Evolutionary conservation across 2,113 vertebrate genomes (phyloP).

Genomic region (Microtus montanus): DNA sequence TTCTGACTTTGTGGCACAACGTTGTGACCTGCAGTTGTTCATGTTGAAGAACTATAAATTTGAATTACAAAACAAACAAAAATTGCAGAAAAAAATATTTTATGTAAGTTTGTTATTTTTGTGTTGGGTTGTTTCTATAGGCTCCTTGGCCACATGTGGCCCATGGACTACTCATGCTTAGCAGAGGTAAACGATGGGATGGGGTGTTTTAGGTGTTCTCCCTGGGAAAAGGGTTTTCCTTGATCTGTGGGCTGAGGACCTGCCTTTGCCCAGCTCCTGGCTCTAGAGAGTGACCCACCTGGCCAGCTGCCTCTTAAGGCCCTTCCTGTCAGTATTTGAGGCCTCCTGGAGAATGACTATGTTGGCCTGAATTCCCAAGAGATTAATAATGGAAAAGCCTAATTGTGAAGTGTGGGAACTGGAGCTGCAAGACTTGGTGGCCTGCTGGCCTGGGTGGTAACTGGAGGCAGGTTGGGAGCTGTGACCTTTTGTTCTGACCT

Average conservation of each 20-base stretch:
- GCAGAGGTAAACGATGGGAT: background rate
- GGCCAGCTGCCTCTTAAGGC: background rate
- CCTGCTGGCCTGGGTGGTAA: constrained; percentile 45
- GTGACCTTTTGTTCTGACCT: background rate
- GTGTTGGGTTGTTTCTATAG: background rate
- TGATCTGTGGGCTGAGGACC: background rate
- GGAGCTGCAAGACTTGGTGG: constrained; percentile 40
- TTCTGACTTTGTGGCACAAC: background rate
- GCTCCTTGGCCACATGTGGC: too few relatives aligned
- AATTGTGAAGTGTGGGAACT: constrained; percentile 61
- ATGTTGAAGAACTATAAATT: background rate
- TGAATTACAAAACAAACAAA: background rate
- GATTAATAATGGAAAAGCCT: constrained; percentile 74
- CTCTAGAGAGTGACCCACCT: background rate
- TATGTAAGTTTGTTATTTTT: background rate
- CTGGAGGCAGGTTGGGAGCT: constrained; percentile 49
- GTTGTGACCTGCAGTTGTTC: background rate
- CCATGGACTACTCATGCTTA: background rate
- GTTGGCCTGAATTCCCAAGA: constrained; percentile 55
- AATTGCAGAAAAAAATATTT: background rate
- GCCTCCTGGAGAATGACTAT: constrained; percentile 27
- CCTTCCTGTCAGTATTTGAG: background rate
- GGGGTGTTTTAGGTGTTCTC: constrained; percentile 21
- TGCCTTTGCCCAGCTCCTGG: background rate
- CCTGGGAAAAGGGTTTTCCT: background rate